Evolutionary conservation across 2,888 invertebrate genomes (phyloP), one percentile per base, ranked within the genome.

Genomic region (Adelognathus sp.): DNA sequence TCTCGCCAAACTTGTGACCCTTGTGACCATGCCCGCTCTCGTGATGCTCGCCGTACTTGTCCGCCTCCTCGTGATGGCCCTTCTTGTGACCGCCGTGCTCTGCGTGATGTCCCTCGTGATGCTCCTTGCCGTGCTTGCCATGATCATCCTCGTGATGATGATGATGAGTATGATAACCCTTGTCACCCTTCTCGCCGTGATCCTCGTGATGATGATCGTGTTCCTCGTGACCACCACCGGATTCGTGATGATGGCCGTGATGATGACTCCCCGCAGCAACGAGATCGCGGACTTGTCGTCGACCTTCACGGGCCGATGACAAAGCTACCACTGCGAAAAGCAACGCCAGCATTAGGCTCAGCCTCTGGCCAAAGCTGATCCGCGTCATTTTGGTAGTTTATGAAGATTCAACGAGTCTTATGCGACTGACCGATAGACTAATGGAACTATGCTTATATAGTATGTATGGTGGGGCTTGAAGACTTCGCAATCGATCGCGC

Each of bases 21-120:
- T 97, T 96, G 89, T 96, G 95, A n/a, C 95, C 96, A 79, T 96
- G 95, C 1, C 95, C 96, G 36, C 94, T 94, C 79, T 96, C 96
- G 87, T 97, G 95, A 86, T 81, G 79, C 3, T 80, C 66, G 95
- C 94, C 95, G 85, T 95, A 93, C 83, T 95, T 94, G 9, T 92
- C 93, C 1, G 93, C 94, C 74, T 93, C 93, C 86, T 96, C 95
- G 87, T 95, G 94, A 80, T 95, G 93, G 60, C 94, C 93, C 85
- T 94, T 93, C 86, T 94, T 93, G 85, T 94, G 93, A 0, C 95
- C 95, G 0, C 92, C 93, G 16, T 94, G 93, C 76, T 95, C 94
- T 89, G 95, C 94, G 9, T 96, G 97, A 86, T 96, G 95, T 88
- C 97, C 97, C 90, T 95, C 94, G 88, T 97, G 95, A 86, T 96